These are phyloP conservation scores for Anagrus nilaparvatae DNA, from an alignment of 1,140 invertebrate species.

Conservation along the genomic window DNA sequence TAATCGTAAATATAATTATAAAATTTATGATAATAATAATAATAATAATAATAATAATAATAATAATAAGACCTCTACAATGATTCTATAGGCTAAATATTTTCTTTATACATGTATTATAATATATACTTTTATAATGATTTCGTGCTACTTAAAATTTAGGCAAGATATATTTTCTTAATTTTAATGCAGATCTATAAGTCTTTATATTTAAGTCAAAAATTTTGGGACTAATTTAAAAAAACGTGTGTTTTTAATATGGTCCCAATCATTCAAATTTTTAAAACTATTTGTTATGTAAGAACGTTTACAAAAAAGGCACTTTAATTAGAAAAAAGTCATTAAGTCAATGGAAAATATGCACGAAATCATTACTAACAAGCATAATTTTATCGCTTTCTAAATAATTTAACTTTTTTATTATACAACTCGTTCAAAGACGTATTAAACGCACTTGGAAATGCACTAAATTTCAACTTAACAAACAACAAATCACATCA, in stretches of 20 bases:
- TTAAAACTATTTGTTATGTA: constrained; percentile 6
- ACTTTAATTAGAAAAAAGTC: constrained; percentile 15
- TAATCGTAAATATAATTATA: constrained; percentile 13
- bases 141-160: constrained; percentile 13
- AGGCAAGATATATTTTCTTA: constrained; percentile 2
- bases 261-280: not conserved
- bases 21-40: constrained; percentile 8
- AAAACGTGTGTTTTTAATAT: not conserved
- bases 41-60: constrained; percentile 13
- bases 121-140: constrained; percentile 13
- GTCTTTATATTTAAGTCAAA: not conserved
- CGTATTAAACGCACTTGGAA: constrained; percentile 24
- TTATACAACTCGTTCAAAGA: constrained; percentile 24
- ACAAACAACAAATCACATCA: constrained; percentile 19
- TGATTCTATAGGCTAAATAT: constrained; percentile 16
- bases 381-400: constrained; percentile 23
- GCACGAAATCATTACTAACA: constrained; percentile 34
- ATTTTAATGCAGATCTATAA: not conserved
- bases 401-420: constrained; percentile 34
- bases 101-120: constrained; percentile 18
- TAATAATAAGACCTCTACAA: constrained; percentile 13
- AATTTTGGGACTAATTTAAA: not conserved
- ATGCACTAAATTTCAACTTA: constrained; percentile 31
- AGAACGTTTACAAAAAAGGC: constrained; percentile 17
- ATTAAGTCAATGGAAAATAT: constrained; percentile 16